Conservation (phyloP, 1,140 invertebrate genomes). For the Cardiocondyla obscurior region DNA sequence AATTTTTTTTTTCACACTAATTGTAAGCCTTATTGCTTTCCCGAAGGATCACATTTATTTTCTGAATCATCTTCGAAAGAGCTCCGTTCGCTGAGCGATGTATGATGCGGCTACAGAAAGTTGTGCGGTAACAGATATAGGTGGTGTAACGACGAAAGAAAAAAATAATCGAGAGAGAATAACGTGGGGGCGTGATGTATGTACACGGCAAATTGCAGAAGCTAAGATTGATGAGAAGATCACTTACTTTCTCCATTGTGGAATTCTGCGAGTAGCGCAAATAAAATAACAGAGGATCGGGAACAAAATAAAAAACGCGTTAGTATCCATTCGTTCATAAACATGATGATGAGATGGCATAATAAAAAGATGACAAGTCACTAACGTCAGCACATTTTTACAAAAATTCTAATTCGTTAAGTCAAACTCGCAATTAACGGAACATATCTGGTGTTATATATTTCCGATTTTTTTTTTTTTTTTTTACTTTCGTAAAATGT, state of each 20-base stretch:
- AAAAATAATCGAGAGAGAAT: constrained; percentile 50
- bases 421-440: constrained; percentile 7
- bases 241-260: constrained; percentile 85
- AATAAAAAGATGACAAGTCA: constrained; percentile 58
- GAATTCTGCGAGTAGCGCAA: constrained; percentile 85
- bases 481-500: constrained; percentile 1
- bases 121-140: constrained; percentile 71
- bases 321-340: constrained; percentile 82
- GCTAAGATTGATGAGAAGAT: constrained; percentile 79
- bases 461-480: neutral
- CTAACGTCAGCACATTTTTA: constrained; percentile 61
- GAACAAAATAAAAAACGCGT: constrained; percentile 85
- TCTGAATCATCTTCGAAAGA: constrained; percentile 8
- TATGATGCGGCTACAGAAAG: constrained; percentile 63
- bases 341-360: constrained; percentile 76
- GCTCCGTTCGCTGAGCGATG: constrained; percentile 22
- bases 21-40: neutral
- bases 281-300: constrained; percentile 84
- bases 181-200: constrained; percentile 60
- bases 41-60: neutral
- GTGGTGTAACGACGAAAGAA: constrained; percentile 20
- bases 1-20: neutral
- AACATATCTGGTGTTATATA: neutral
- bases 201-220: constrained; percentile 74
- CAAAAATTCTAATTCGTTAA: constrained; percentile 66